Evolutionary conservation across 2,888 invertebrate genomes (phyloP).

Genomic region (Thymelicus sylvestris): DNA sequence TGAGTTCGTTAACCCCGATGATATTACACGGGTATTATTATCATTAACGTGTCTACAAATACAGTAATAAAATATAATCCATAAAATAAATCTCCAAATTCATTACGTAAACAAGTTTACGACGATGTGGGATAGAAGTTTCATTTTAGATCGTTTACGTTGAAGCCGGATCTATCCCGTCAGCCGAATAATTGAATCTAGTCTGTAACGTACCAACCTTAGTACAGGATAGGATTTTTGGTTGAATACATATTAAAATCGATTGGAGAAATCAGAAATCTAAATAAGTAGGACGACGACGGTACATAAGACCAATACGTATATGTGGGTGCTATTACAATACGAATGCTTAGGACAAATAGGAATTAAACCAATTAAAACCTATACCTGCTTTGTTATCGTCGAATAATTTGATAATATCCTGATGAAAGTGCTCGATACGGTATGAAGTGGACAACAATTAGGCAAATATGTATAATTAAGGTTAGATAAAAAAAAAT

Average conservation of each 20-base stretch:
- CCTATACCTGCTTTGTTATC: constrained; percentile 15
- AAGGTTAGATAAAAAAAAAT: background rate
- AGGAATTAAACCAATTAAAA: too few relatives aligned
- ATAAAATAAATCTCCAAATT: background rate
- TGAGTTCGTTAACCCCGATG: background rate
- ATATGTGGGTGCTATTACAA: too few relatives aligned
- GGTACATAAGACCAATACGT: background rate
- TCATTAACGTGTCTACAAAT: background rate
- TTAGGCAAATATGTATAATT: constrained; percentile 17
- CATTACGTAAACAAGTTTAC: background rate
- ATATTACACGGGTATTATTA: too few relatives aligned
- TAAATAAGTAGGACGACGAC: background rate
- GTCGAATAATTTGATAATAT: constrained; percentile 8
- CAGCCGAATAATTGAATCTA: constrained; percentile 15
- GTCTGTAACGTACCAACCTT: background rate
- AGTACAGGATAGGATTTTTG: constrained; percentile 10
- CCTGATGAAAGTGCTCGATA: constrained; percentile 21
- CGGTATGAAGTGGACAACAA: constrained; percentile 5
- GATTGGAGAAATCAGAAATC: background rate
- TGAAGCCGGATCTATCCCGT: constrained; percentile 3
- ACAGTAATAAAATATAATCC: background rate
- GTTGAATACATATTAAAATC: constrained; percentile 13
- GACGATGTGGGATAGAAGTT: background rate
- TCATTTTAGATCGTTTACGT: background rate
- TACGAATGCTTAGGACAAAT: background rate